A percentile compares a stretch with the other conserved stretches of the same genome.
These are phyloP conservation scores for Danaus melanippus DNA, from an alignment of 1,140 invertebrate genomes.

Conservation along the genomic window DNA sequence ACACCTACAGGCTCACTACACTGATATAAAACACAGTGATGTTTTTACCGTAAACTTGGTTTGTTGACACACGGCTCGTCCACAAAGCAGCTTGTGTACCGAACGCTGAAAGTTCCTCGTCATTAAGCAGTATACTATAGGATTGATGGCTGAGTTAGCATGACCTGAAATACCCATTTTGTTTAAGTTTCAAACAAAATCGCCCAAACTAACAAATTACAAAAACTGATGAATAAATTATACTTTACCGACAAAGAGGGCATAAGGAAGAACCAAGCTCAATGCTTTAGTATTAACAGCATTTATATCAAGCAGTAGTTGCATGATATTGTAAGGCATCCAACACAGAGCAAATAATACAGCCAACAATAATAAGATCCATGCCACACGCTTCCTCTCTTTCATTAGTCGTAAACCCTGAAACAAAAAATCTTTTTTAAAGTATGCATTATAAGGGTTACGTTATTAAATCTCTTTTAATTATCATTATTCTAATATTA, in stretches of 20 bases:
- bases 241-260: slow-evolving; percentile 66
- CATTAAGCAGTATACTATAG: slow-evolving; percentile 91
- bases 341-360: slow-evolving; percentile 84
- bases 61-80: slow-evolving; percentile 48
- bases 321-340: slow-evolving; percentile 83
- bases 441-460: too few species aligned
- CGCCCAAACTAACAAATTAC: too few species aligned
- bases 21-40: too few species aligned
- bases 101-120: slow-evolving; percentile 88
- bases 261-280: slow-evolving; percentile 62
- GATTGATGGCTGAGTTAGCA: slow-evolving; percentile 89
- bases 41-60: slow-evolving; percentile 50
- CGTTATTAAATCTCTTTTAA: too few species aligned
- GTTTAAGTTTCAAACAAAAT: slow-evolving; percentile 1
- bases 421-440: slow-evolving; percentile 19
- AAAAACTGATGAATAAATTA: slow-evolving; percentile 4
- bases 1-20: too few species aligned
- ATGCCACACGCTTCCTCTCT: slow-evolving; percentile 80
- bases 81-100: slow-evolving; percentile 73
- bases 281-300: slow-evolving; percentile 46
- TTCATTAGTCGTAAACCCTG: slow-evolving; percentile 77
- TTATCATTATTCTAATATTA: too few species aligned
- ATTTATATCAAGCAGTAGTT: slow-evolving; percentile 75
- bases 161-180: slow-evolving; percentile 69
- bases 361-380: slow-evolving; percentile 64